These are phyloP conservation scores for Phaenicophaeus curvirostris DNA, from an alignment of 2,797 vertebrate genomes.

Conservation along the genomic window DNA sequence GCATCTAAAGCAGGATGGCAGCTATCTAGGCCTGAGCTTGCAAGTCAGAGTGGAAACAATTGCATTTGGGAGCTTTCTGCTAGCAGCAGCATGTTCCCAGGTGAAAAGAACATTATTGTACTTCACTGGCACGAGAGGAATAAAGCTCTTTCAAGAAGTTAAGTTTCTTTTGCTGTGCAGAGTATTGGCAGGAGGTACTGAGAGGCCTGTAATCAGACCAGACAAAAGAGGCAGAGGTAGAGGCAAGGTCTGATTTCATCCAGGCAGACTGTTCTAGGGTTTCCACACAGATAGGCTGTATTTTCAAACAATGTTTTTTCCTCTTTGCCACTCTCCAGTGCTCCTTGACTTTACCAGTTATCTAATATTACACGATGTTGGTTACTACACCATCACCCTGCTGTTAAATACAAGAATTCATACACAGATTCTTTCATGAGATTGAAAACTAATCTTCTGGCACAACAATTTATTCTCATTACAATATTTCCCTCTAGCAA, in stretches of 20 bases:
- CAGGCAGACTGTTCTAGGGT: slow-evolving; percentile 25
- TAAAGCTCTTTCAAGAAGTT: slow-evolving; percentile 27
- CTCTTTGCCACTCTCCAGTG: neutral
- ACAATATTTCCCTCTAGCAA: neutral
- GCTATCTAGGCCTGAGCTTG: neutral
- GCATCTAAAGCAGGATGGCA: neutral
- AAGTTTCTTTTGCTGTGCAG: slow-evolving; percentile 14
- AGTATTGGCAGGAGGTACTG: slow-evolving; percentile 20
- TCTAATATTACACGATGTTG: slow-evolving; percentile 19
- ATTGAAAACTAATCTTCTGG: slow-evolving; percentile 17
- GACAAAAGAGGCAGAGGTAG: slow-evolving; percentile 14
- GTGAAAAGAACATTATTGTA: slow-evolving; percentile 23
- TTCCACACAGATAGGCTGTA: slow-evolving; percentile 39
- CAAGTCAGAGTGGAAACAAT: neutral
- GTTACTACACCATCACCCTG: neutral
- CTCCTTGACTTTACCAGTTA: neutral
- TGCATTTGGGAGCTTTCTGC: neutral
- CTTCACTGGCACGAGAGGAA: neutral
- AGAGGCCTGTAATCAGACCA: slow-evolving; percentile 13
- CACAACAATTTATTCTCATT: neutral
- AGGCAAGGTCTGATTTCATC: slow-evolving; percentile 50
- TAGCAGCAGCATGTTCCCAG: neutral
- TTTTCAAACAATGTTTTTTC: slow-evolving; percentile 42
- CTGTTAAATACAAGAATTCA: neutral
- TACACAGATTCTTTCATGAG: neutral